Percentiles rank a stretch among this genome's conserved stretches.
Evolutionary conservation across 2,888 invertebrate genomes (phyloP).

Genomic region (Timandra comae): DNA sequence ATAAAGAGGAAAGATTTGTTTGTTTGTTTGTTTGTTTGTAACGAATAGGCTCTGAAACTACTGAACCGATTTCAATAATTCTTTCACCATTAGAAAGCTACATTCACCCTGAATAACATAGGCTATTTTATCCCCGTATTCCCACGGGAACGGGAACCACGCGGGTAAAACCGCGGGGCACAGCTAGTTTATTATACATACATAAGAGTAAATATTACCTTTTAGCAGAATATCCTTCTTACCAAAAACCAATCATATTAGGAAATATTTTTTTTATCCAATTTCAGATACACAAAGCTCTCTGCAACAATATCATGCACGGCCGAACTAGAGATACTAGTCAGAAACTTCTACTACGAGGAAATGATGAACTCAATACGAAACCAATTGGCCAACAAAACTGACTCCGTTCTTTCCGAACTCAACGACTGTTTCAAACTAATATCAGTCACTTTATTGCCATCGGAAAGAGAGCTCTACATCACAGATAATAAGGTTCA

Average conservation of each 20-base stretch:
- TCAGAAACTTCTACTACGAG: constrained; percentile 86
- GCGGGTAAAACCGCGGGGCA: too few relatives aligned
- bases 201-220: too few relatives aligned
- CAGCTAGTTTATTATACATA: too few relatives aligned
- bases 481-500: constrained; percentile 64
- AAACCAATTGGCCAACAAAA: constrained; percentile 55
- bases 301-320: constrained; percentile 89
- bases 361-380: constrained; percentile 85
- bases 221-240: background rate
- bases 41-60: too few relatives aligned
- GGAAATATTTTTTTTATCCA: constrained; percentile 1
- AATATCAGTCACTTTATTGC: constrained; percentile 69
- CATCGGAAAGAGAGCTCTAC: constrained; percentile 72
- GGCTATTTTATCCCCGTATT: too few relatives aligned
- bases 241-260: too few relatives aligned
- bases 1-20: too few relatives aligned
- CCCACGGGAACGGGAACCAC: too few relatives aligned
- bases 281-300: constrained; percentile 82
- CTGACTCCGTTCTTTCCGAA: constrained; percentile 70
- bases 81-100: too few relatives aligned
- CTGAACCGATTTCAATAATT: too few relatives aligned
- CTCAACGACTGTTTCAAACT: constrained; percentile 76
- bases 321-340: constrained; percentile 83
- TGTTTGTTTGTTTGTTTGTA: too few relatives aligned
- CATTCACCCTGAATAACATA: too few relatives aligned